Percentiles rank a stretch among this genome's conserved stretches.
Conservation (phyloP, 2,113 vertebrate species). For the Electrona antarctica region DNA sequence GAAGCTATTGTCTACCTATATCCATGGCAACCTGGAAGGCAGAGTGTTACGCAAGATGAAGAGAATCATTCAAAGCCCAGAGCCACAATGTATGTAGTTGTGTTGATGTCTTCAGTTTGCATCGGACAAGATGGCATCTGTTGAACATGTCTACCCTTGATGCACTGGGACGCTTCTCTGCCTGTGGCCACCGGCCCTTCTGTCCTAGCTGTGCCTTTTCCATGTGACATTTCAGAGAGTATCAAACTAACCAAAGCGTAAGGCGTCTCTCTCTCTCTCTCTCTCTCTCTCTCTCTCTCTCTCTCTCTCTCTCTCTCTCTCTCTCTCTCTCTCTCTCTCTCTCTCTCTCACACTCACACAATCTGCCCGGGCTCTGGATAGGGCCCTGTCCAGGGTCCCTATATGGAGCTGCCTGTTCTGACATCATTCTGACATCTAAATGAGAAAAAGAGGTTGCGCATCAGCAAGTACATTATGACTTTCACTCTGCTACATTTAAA, state of each 20-base stretch:
- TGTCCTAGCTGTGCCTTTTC: neutral
- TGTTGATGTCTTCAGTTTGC: constrained; percentile 44
- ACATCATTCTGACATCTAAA: neutral
- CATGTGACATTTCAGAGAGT: constrained; percentile 42
- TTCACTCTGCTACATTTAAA: too few species aligned
- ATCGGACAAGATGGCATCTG: constrained; percentile 29
- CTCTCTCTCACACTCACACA: too few species aligned
- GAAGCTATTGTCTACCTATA: constrained; percentile 50
- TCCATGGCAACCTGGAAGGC: constrained; percentile 65
- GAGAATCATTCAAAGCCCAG: constrained; percentile 25
- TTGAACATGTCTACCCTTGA: constrained; percentile 33
- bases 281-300: constrained; percentile 20
- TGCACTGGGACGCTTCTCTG: constrained; percentile 21
- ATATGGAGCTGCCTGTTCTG: too few species aligned
- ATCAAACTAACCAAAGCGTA: constrained; percentile 8
- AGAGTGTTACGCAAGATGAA: constrained; percentile 35
- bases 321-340: constrained; percentile 13
- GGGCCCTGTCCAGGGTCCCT: too few species aligned
- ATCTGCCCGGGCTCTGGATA: too few species aligned
- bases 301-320: constrained; percentile 13
- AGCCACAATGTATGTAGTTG: constrained; percentile 36
- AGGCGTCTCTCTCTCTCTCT: constrained; percentile 6
- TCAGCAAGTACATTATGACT: neutral
- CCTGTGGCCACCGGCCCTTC: constrained; percentile 23
- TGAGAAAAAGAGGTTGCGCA: neutral